These are phyloP conservation scores for Malurus elegans DNA, from an alignment of 2,113 vertebrate species.

Conservation along the genomic window DNA sequence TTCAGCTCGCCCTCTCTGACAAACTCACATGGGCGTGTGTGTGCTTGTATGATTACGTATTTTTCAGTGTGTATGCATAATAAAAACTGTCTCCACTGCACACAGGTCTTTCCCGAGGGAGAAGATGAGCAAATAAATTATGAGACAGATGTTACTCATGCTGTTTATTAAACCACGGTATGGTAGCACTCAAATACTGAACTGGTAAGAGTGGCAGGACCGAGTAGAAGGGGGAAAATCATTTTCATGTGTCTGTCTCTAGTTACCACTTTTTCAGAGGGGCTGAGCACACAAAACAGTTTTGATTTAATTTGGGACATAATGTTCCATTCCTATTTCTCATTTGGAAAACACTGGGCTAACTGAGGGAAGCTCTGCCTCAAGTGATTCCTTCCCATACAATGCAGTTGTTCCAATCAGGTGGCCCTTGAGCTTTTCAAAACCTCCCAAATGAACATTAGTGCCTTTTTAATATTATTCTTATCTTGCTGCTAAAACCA, in stretches of 20 bases:
- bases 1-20: neutral
- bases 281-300: neutral
- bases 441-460: neutral
- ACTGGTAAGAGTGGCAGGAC: neutral
- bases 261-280: neutral
- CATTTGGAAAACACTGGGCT: neutral
- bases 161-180: neutral
- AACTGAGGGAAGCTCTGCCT: neutral
- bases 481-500: neutral
- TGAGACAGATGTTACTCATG: neutral
- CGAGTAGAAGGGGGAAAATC: neutral
- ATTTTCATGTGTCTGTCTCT: neutral
- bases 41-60: neutral
- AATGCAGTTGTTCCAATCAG: neutral
- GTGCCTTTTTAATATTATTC: neutral
- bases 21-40: neutral
- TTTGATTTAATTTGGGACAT: neutral
- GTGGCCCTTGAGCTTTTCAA: neutral
- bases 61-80: neutral
- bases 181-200: neutral
- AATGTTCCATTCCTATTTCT: neutral
- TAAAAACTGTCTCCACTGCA: neutral
- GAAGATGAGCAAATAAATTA: neutral
- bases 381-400: neutral
- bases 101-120: neutral